Percentiles rank a stretch among this genome's conserved stretches.
phyloP scores from a whole-genome alignment of 2,888 invertebrate genomes.

The Steromphala cineraria region DNA sequence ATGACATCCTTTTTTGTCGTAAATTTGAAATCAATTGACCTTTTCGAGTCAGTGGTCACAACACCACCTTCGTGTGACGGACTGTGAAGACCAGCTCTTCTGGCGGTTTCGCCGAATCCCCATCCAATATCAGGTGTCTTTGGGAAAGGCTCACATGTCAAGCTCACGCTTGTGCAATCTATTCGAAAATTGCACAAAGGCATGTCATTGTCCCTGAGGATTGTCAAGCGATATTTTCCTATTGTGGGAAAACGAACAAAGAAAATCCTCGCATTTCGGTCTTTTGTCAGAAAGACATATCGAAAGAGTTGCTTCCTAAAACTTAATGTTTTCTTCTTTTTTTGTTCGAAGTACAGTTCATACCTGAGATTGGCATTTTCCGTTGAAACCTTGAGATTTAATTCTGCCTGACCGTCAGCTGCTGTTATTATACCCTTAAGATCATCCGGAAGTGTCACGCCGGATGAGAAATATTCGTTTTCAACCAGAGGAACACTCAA shows the following conservation, averaged over 20 bases:
- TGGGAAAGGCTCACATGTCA: slow-evolving; percentile 53
- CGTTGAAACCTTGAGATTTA: slow-evolving; percentile 30
- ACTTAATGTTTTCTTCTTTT: slow-evolving; percentile 16
- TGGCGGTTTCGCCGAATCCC: slow-evolving; percentile 49
- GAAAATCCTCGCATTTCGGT: slow-evolving; percentile 8
- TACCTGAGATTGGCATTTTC: slow-evolving; percentile 34
- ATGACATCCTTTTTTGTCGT: slow-evolving; percentile 30
- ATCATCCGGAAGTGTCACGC: slow-evolving; percentile 45
- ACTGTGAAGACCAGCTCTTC: slow-evolving; percentile 53
- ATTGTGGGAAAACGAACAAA: slow-evolving; percentile 48
- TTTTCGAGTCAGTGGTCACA: slow-evolving; percentile 24
- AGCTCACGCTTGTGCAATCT: slow-evolving; percentile 46
- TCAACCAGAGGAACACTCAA: slow-evolving; percentile 55
- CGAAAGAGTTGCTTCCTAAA: slow-evolving; percentile 15
- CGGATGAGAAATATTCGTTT: slow-evolving; percentile 56
- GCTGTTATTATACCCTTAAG: slow-evolving; percentile 44
- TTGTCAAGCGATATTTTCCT: slow-evolving; percentile 57
- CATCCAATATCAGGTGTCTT: slow-evolving; percentile 55
- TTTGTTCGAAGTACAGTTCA: slow-evolving; percentile 42
- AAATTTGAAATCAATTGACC: slow-evolving; percentile 44
- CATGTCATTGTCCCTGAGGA: slow-evolving; percentile 53
- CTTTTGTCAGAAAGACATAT: slow-evolving; percentile 24
- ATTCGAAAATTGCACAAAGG: slow-evolving; percentile 61
- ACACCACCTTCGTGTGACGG: slow-evolving; percentile 46
- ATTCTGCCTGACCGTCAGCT: slow-evolving; percentile 46